Evolutionary conservation across 92 coral and sea anemone species (phyloP).

Genomic region (Zoanthus gigantus): DNA sequence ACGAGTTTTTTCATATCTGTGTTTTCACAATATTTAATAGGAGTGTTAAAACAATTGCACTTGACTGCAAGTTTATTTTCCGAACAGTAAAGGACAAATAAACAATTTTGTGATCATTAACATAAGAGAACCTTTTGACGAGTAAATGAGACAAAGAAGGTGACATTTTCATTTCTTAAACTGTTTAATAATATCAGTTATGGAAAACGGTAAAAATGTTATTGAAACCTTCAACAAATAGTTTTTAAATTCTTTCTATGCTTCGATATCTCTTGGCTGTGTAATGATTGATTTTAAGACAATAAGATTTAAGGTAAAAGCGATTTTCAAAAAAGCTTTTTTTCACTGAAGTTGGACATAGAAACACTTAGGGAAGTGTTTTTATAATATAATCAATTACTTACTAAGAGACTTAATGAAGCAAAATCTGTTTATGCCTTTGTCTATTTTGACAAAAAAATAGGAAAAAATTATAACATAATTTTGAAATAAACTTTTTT

Average conservation of each 20-base stretch:
- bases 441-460: too few relatives aligned
- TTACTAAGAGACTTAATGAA: background rate
- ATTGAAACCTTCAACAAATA: background rate
- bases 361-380: background rate
- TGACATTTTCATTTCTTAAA: background rate
- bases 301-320: background rate
- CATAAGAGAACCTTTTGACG: constrained; percentile 3
- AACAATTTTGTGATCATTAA: background rate
- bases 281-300: background rate
- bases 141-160: background rate
- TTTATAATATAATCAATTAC: background rate
- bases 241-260: background rate
- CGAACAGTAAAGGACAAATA: constrained; percentile 14
- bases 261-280: constrained; percentile 14
- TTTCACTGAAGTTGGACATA: background rate
- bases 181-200: background rate
- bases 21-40: constrained; percentile 29
- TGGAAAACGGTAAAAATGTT: background rate
- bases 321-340: background rate
- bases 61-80: constrained; percentile 13
- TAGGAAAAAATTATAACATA: too few relatives aligned
- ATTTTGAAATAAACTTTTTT: too few relatives aligned
- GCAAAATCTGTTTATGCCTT: too few relatives aligned
- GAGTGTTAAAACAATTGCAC: constrained; percentile 23
- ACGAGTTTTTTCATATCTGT: constrained; percentile 23